These are phyloP conservation scores for Polyommatus iphigenia DNA, from an alignment of 2,888 invertebrate species.

Conservation along the genomic window DNA sequence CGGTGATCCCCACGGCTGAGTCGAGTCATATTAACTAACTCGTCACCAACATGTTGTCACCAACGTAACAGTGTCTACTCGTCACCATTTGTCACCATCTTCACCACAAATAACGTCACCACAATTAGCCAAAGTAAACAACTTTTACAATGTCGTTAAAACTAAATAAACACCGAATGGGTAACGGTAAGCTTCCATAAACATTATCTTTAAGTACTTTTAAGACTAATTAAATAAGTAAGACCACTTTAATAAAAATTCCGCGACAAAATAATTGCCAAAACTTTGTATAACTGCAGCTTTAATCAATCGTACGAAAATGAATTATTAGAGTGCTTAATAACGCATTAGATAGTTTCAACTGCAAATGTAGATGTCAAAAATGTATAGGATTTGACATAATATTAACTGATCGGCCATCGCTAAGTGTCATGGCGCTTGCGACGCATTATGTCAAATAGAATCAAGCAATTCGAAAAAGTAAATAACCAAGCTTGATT, in stretches of 20 bases:
- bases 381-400: too few species aligned
- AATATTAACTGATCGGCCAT: too few species aligned
- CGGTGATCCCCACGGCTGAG: background rate
- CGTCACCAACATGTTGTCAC: background rate
- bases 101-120: slow-evolving; percentile 1
- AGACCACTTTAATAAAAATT: background rate
- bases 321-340: too few species aligned
- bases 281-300: background rate
- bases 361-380: too few species aligned
- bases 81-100: background rate
- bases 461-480: too few species aligned
- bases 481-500: too few species aligned
- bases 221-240: slow-evolving; percentile 9
- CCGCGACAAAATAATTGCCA: background rate
- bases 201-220: slow-evolving; percentile 17
- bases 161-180: background rate
- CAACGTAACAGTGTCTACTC: background rate
- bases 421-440: too few species aligned
- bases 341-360: too few species aligned
- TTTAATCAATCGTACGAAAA: background rate
- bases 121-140: slow-evolving; percentile 2
- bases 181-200: slow-evolving; percentile 5
- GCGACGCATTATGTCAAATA: too few species aligned
- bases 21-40: background rate
- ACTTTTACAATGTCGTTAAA: slow-evolving; percentile 21